Conservation (phyloP, 2,888 invertebrate species). For the Tachystola acroxantha region DNA sequence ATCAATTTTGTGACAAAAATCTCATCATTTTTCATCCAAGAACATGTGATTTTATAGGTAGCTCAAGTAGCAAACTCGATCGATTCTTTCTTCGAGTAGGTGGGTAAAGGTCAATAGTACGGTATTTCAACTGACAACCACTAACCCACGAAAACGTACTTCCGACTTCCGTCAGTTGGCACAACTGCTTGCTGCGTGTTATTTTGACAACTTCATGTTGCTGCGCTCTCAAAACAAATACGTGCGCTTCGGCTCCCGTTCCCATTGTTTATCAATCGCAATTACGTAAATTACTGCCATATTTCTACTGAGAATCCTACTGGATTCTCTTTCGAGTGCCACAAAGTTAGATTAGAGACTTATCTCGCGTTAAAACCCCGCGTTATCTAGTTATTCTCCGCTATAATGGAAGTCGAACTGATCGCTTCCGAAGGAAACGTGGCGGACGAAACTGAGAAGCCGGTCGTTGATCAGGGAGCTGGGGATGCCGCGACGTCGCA, state of each 20-base stretch:
- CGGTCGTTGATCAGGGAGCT: constrained; percentile 61
- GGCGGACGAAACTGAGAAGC: constrained; percentile 56
- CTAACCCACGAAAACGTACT: too few species aligned
- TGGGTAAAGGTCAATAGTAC: too few species aligned
- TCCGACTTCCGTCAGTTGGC: too few species aligned
- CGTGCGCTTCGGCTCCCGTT: constrained; percentile 29
- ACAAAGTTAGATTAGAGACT: constrained; percentile 8
- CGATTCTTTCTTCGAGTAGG: too few species aligned
- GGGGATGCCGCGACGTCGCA: constrained; percentile 59
- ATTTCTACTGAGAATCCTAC: constrained; percentile 24
- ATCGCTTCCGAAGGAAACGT: constrained; percentile 71
- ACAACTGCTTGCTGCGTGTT: constrained; percentile 39
- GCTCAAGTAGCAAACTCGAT: too few species aligned
- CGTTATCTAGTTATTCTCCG: constrained; percentile 19
- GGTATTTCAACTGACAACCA: too few species aligned
- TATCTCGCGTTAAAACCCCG: constrained; percentile 27
- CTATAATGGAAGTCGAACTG: constrained; percentile 70
- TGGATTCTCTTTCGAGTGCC: constrained; percentile 20
- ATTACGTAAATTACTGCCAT: constrained; percentile 25
- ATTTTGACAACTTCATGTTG: constrained; percentile 65
- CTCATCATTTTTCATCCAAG: too few species aligned
- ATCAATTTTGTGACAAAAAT: too few species aligned
- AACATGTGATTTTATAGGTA: too few species aligned
- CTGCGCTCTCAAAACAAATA: constrained; percentile 71
- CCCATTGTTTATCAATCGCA: constrained; percentile 42